Conservation (phyloP, 2,113 vertebrate species). For the Apistogramma diplotaenia region DNA sequence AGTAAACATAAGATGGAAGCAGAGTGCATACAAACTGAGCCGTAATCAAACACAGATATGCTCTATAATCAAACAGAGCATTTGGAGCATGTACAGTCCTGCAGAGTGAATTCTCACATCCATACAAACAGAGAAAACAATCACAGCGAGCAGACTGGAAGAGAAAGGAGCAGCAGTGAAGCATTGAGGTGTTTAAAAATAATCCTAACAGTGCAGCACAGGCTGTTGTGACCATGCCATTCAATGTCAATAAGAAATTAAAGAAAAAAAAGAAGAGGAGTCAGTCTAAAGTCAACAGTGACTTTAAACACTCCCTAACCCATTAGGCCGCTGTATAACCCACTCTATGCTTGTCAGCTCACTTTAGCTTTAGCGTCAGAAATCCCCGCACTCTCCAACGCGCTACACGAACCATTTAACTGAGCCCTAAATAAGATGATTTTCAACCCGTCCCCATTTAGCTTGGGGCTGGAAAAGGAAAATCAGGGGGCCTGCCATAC, state of each 20-base stretch:
- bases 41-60: slow-evolving; percentile 1
- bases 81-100: background rate
- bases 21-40: background rate
- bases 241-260: slow-evolving; percentile 37
- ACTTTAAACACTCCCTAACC: slow-evolving; percentile 31
- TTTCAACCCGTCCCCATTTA: slow-evolving; percentile 64
- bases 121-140: background rate
- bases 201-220: slow-evolving; percentile 1
- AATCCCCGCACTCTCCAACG: slow-evolving; percentile 10
- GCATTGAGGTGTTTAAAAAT: slow-evolving; percentile 19
- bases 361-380: slow-evolving; percentile 38
- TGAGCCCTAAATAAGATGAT: slow-evolving; percentile 59
- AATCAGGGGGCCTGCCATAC: slow-evolving; percentile 48
- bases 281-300: background rate
- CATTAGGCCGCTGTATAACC: slow-evolving; percentile 23
- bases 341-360: slow-evolving; percentile 51
- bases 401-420: slow-evolving; percentile 46
- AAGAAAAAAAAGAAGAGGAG: background rate
- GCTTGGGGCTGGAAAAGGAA: slow-evolving; percentile 54
- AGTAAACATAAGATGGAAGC: background rate
- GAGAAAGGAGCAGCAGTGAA: slow-evolving; percentile 10
- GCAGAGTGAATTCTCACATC: slow-evolving; percentile 1
- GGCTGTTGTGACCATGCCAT: slow-evolving; percentile 27
- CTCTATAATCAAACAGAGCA: slow-evolving; percentile 1
- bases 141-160: background rate